These are phyloP conservation scores for Dasyurus viverrinus DNA, from an alignment of 2,113 vertebrate species.

Conservation along the genomic window DNA sequence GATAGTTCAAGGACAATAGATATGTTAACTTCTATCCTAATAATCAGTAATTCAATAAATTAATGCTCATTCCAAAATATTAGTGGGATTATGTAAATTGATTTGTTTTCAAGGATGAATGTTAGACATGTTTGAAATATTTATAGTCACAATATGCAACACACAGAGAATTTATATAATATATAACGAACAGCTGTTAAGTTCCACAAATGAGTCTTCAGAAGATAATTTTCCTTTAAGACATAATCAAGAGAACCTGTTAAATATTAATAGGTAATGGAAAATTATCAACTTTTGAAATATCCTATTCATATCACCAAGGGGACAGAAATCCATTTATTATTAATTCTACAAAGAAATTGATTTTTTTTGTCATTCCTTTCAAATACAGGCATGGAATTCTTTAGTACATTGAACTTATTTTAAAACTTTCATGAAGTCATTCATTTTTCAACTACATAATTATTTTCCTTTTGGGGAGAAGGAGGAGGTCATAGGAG, in stretches of 20 bases:
- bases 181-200: not conserved
- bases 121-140: slow-evolving; percentile 41
- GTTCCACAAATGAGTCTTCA: not conserved
- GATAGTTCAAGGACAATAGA: not conserved
- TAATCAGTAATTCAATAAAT: not conserved
- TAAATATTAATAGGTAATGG: slow-evolving; percentile 50
- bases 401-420: slow-evolving; percentile 60
- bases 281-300: slow-evolving; percentile 36
- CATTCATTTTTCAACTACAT: slow-evolving; percentile 53
- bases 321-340: slow-evolving; percentile 55
- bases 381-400: slow-evolving; percentile 25
- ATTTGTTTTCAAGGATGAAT: slow-evolving; percentile 23
- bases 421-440: slow-evolving; percentile 39
- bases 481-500: not conserved
- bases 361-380: slow-evolving; percentile 43
- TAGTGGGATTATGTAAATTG: slow-evolving; percentile 27
- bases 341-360: slow-evolving; percentile 54
- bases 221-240: slow-evolving; percentile 55
- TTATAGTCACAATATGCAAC: slow-evolving; percentile 11
- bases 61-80: not conserved
- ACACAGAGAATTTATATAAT: slow-evolving; percentile 33
- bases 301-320: slow-evolving; percentile 52
- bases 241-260: slow-evolving; percentile 18
- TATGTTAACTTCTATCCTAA: not conserved
- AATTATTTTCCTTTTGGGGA: slow-evolving; percentile 34